Evolutionary conservation across 1,140 invertebrate genomes (phyloP).

Genomic region (Manduca sexta): DNA sequence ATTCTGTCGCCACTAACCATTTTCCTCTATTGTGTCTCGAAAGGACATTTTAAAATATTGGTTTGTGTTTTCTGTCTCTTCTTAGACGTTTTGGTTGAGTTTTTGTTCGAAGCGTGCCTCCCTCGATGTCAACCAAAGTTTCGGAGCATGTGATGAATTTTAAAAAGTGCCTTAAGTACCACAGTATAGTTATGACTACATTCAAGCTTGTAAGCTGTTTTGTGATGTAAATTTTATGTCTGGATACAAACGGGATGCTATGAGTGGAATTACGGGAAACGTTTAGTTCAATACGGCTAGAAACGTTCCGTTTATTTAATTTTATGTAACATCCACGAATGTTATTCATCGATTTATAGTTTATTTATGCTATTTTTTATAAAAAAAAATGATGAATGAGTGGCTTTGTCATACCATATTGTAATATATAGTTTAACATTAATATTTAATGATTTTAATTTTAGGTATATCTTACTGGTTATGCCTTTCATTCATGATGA

Average conservation of each 20-base stretch:
- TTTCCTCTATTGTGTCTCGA: conserved; percentile 50
- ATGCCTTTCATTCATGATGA: background rate
- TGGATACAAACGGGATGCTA: too few relatives aligned
- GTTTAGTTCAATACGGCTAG: too few relatives aligned
- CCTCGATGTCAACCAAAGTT: conserved; percentile 37
- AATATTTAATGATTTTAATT: background rate
- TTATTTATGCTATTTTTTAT: conserved; percentile 7
- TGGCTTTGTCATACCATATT: too few relatives aligned
- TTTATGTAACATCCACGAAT: conserved; percentile 7
- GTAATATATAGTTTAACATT: conserved; percentile 10
- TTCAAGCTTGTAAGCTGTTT: conserved; percentile 34
- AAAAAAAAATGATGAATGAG: too few relatives aligned
- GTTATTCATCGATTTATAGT: conserved; percentile 6
- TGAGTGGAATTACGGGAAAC: too few relatives aligned
- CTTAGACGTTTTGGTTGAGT: conserved; percentile 31
- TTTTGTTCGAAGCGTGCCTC: conserved; percentile 55
- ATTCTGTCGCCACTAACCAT: conserved; percentile 49
- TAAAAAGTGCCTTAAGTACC: conserved; percentile 50
- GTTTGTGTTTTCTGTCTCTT: conserved; percentile 43
- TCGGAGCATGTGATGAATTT: conserved; percentile 61
- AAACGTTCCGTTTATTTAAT: too few relatives aligned
- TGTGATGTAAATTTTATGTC: conserved; percentile 47
- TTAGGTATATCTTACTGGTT: background rate
- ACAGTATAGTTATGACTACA: conserved; percentile 50
- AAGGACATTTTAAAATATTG: conserved; percentile 58